Base-by-base conservation (phyloP, 2,888 invertebrate genomes). In the Mantis religiosa region DNA sequence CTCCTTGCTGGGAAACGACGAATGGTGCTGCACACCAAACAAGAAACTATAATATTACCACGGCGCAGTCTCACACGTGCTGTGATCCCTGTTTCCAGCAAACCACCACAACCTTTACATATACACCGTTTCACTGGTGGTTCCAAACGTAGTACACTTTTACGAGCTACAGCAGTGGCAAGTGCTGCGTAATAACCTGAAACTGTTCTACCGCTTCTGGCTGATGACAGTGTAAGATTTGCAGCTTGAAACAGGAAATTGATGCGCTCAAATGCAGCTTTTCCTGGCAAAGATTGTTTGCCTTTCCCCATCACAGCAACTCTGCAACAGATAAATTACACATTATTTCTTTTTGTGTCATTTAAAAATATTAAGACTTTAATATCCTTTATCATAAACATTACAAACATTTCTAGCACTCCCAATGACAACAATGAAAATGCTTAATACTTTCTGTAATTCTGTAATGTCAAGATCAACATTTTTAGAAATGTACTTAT, bases 41-140 rank as follows among this genome's bases (percentile, higher is more conserved):
- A 95, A 1, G 92, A 93, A 94, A 94, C 95, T 91, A 93, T 92
- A 28, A 95, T 91, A 82, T 92, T 92, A 90, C 94, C 94, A 27
- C 92, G 94, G 91, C 93, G 93, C 20, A 95, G 91, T 91, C 94
- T 94, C 90, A 95, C 93, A 90, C 92, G 94, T 0, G 94, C 94
- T 8, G 95, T 94, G 89, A 94, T 92, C 47, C 94, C 94, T 41
- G 94, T 92, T 83, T 95, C 93, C 0, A 95, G 92, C 9, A 94
- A 93, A 89, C 94, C 93, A 88, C 94, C 93, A 91, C 95, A 95
- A 90, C 93, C 94, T 91, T 95, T 95, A 91, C 95, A 95, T 84
- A 95, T 92, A 89, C 94, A 94, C 87, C 95, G 93, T 91, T 95
- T 95, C 83, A 95, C 92, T 88, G 94, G 93, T n/a, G 95, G 94